Evolutionary conservation across 37 sponge, comb jelly and placozoan genomes (phyloP), one percentile per base, ranked within the genome.

Genomic region (Bolinopsis microptera): DNA sequence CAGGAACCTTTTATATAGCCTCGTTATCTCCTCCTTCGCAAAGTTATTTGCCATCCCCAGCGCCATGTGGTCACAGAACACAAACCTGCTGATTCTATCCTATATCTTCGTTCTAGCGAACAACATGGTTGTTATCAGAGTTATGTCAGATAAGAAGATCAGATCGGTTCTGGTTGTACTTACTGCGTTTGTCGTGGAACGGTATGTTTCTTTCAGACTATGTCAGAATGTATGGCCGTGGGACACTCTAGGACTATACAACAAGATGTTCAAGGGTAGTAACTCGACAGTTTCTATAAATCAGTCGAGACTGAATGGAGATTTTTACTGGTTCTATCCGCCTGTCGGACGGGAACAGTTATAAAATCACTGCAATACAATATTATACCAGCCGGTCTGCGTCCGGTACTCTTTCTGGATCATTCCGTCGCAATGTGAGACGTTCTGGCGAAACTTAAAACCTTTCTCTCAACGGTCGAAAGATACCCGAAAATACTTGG

Each of bases 11-110:
- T 18, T 86, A 25, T 18, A 25, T 23, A 41, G 61, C 26, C n/a
- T 97, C 69, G 94, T 97, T n/a, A 40, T 97, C 35, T 95, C 96
- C 69, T 95, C 93, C 83, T 96, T 61, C 83, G 94, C 95, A 27
- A 94, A 93, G 76, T 83, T 96, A 34, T 93, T 94, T 48, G 95
- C 95, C 0, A 86, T 97, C 0, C 94, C 95, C 37, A 96, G 95
- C 41, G 93, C 94, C 67, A 92, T 97, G 61, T 97, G 97, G 97
- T 93, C 95, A 30, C 95, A 94, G 32, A 95, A 96, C 32, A 94
- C 93, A 74, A 95, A 95, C 92, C 93, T 95, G 30, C 92, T 93
- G 95, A 28, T 97, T 1, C 96, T 86, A 1, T 86, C 90, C 2
- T 86, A 86, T 26, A 41, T 86, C 30, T 41, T 86, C 27, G 90